Percentiles rank a stretch among this genome's conserved stretches.
Conservation (phyloP, 64 coral and sea anemone species). For the Pocillopora damicornis region DNA sequence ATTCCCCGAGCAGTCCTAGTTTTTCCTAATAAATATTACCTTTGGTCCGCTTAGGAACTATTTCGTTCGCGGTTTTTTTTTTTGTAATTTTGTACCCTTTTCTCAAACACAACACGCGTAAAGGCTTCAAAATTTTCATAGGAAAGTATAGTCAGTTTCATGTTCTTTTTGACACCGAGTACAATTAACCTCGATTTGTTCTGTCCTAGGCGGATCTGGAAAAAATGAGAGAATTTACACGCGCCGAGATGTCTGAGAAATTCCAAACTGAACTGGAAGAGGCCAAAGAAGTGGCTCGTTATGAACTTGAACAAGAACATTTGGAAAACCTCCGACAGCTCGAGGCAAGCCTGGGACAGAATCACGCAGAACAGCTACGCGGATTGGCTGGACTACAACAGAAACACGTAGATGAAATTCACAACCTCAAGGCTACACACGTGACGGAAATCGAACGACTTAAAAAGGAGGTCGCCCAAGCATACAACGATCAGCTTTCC, state of each 20-base stretch:
- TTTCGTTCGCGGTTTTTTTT: no score
- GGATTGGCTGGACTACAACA: constrained; percentile 71
- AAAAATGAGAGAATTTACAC: constrained; percentile 49
- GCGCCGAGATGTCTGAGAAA: constrained; percentile 58
- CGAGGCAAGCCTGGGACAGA: constrained; percentile 64
- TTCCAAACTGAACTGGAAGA: constrained; percentile 81
- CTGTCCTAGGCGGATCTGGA: constrained; percentile 60
- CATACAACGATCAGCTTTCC: constrained; percentile 46
- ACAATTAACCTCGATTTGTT: not conserved
- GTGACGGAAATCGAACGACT: constrained; percentile 31
- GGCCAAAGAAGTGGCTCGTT: constrained; percentile 86
- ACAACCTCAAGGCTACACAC: constrained; percentile 43
- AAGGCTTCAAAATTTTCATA: no score
- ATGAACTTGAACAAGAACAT: constrained; percentile 93
- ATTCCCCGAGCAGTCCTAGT: no score
- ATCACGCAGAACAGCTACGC: constrained; percentile 75
- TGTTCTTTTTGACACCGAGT: not conserved
- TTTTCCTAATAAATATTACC: not conserved
- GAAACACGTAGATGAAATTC: constrained; percentile 73
- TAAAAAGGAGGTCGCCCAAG: constrained; percentile 11
- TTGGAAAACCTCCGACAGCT: constrained; percentile 86
- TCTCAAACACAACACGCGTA: no score
- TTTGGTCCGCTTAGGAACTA: not conserved
- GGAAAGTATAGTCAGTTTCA: not conserved
- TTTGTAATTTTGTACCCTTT: not conserved